A percentile compares a stretch with the other conserved stretches of the same genome.
phyloP scores from a whole-genome alignment of 2,113 vertebrate species.

The Upupa epops region DNA sequence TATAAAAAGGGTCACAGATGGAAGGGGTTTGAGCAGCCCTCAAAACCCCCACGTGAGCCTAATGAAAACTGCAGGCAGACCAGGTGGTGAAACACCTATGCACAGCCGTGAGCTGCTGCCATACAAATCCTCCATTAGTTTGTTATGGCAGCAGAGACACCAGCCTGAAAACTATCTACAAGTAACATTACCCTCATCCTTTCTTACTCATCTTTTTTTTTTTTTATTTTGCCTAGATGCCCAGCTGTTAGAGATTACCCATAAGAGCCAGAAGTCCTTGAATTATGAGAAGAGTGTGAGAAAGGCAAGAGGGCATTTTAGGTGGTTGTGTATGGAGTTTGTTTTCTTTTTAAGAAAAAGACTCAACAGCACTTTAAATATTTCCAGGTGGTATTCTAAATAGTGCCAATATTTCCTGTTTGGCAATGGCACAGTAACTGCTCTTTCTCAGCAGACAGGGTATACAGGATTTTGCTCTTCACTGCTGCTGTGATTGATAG shows the following conservation, averaged over 20 bases:
- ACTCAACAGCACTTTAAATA: neutral
- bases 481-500: neutral
- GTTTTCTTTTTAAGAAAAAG: neutral
- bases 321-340: neutral
- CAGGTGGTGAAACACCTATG: neutral
- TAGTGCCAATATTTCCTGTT: neutral
- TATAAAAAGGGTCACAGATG: slow-evolving; percentile 71
- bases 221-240: neutral
- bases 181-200: slow-evolving; percentile 16
- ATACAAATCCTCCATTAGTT: slow-evolving; percentile 69
- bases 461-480: neutral
- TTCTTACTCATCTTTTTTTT: neutral
- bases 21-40: slow-evolving; percentile 61
- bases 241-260: neutral
- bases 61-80: slow-evolving; percentile 17
- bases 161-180: slow-evolving; percentile 33
- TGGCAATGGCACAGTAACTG: neutral
- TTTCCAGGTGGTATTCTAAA: neutral
- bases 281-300: neutral
- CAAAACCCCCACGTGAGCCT: slow-evolving; percentile 37
- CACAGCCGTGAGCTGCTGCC: neutral
- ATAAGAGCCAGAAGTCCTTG: slow-evolving; percentile 15
- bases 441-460: neutral
- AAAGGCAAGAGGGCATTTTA: rapidly evolving
- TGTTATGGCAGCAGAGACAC: slow-evolving; percentile 71